Evolutionary conservation across 2,888 invertebrate species (phyloP).

Genomic region (Miltochrista miniata): DNA sequence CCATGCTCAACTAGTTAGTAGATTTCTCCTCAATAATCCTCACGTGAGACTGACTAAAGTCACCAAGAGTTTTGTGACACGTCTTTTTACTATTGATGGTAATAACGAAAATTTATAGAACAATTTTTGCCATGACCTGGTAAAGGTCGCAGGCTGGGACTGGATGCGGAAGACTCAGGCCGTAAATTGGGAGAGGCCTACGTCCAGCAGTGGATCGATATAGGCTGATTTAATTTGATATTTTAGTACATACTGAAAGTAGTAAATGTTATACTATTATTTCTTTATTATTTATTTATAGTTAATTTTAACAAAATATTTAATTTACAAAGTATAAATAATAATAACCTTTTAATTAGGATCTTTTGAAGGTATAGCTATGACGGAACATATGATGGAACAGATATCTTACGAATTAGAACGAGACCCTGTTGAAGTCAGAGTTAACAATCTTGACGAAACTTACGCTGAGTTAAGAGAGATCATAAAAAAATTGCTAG

Average conservation of each 20-base stretch:
- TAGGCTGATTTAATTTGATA: constrained; percentile 86
- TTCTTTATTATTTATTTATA: too few relatives aligned
- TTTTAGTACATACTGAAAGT: too few relatives aligned
- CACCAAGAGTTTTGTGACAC: too few relatives aligned
- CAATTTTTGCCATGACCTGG: constrained; percentile 87
- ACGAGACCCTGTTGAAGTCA: constrained; percentile 82
- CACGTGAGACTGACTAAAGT: too few relatives aligned
- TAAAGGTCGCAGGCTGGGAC: too few relatives aligned
- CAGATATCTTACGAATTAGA: constrained; percentile 79
- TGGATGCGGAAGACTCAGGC: too few relatives aligned
- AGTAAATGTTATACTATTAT: too few relatives aligned
- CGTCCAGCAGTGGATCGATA: too few relatives aligned
- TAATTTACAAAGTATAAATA: too few relatives aligned
- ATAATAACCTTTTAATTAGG: constrained; percentile 39
- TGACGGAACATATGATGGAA: constrained; percentile 86
- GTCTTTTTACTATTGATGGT: too few relatives aligned
- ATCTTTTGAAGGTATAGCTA: constrained; percentile 79
- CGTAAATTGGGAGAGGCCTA: too few relatives aligned
- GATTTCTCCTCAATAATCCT: constrained; percentile 88
- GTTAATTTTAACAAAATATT: too few relatives aligned
- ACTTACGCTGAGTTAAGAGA: constrained; percentile 51
- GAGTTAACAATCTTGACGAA: constrained; percentile 73
- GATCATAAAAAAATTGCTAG: constrained; percentile 78
- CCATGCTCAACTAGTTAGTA: constrained; percentile 86
- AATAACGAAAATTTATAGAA: constrained; percentile 83